These are phyloP conservation scores for Lota lota DNA, from an alignment of 2,113 vertebrate species.

Conservation along the genomic window DNA sequence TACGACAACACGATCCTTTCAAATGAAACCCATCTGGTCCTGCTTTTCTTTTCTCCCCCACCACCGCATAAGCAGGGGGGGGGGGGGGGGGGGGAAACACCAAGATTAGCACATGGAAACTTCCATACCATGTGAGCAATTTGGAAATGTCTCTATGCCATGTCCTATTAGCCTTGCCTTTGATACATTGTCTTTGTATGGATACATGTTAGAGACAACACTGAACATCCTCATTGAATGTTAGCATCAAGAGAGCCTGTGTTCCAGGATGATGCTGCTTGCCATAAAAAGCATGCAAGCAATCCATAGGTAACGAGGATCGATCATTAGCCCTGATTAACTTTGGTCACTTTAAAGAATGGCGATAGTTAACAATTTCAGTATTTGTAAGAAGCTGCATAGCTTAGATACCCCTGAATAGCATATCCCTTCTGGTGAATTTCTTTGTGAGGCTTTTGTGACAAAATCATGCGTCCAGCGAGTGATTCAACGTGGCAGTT, in stretches of 20 bases:
- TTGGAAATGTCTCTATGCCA: no score
- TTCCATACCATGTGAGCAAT: no score
- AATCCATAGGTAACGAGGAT: neutral
- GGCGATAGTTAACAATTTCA: constrained; percentile 4
- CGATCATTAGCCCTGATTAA: constrained; percentile 17
- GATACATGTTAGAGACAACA: neutral
- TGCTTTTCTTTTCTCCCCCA: neutral
- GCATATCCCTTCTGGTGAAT: neutral
- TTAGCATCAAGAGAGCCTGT: constrained; percentile 4
- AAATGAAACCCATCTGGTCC: constrained; percentile 54
- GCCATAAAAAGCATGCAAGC: constrained; percentile 10
- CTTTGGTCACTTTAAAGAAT: constrained; percentile 19
- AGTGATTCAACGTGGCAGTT: no score
- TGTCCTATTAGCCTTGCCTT: neutral
- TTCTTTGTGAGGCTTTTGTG: neutral
- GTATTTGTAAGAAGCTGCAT: constrained; percentile 12
- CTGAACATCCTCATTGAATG: neutral
- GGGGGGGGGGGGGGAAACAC: no score
- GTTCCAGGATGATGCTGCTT: constrained; percentile 10
- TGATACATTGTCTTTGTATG: neutral
- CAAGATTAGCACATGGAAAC: no score
- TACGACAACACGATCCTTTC: constrained; percentile 61
- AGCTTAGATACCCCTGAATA: neutral
- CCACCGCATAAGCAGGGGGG: no score
- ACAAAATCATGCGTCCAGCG: no score